Conservation (phyloP, 2,888 invertebrate genomes). For the Ditula angustiorana region DNA sequence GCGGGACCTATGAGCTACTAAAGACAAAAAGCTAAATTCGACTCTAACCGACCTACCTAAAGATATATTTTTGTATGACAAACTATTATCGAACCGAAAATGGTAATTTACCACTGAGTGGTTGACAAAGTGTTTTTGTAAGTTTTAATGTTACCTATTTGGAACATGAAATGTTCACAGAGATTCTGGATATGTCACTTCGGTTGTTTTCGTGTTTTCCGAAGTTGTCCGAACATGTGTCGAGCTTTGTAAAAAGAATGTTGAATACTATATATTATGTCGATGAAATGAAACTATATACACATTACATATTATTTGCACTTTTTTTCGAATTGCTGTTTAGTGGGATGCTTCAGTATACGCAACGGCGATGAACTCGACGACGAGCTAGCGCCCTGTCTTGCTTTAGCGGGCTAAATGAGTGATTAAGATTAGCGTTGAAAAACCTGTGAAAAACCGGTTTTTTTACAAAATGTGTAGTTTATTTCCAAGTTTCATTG, state of each 20-base stretch:
- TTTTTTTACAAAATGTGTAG: no score
- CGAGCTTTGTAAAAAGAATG: neutral
- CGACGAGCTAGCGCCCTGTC: no score
- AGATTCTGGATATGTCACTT: neutral
- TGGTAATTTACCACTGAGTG: neutral
- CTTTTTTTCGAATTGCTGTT: neutral
- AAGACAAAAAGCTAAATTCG: neutral
- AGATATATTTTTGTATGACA: conserved; percentile 1
- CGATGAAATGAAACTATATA: neutral
- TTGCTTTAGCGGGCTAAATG: no score
- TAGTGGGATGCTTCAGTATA: no score
- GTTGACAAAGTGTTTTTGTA: neutral
- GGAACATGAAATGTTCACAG: conserved; percentile 1
- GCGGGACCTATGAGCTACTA: no score
- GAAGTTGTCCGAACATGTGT: neutral
- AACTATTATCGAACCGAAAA: neutral
- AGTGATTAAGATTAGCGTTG: no score
- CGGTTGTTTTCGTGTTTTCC: neutral
- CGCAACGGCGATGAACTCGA: no score
- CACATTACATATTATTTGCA: neutral
- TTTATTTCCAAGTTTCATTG: no score
- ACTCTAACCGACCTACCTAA: neutral
- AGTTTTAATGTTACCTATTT: neutral
- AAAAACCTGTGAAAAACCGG: no score
- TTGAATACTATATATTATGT: neutral